Conservation (phyloP, 2,888 invertebrate species). For the Clunio marinus region DNA sequence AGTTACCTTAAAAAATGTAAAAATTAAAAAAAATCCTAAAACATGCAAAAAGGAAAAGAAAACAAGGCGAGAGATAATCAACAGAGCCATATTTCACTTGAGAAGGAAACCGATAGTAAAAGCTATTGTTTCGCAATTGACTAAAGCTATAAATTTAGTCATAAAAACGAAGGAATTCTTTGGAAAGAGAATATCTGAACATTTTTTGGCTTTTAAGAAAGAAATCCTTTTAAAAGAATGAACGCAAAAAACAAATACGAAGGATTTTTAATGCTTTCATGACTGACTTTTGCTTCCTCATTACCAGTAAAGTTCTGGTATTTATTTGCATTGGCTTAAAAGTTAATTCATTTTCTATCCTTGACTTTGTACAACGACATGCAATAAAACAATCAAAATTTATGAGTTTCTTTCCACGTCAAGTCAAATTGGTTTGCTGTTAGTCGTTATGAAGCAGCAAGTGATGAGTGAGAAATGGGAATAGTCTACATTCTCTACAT, state of each 20-base stretch:
- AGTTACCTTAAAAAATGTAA: not conserved
- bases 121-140: constrained; percentile 22
- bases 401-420: constrained; percentile 25
- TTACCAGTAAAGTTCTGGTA: not conserved
- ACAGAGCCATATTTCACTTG: constrained; percentile 13
- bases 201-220: no score
- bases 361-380: no score
- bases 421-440: no score
- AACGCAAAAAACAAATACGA: not conserved
- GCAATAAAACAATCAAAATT: constrained; percentile 37
- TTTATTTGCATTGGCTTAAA: constrained; percentile 14
- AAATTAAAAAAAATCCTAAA: not conserved
- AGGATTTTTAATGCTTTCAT: constrained; percentile 19
- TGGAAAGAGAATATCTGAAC: not conserved
- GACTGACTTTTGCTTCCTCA: constrained; percentile 26
- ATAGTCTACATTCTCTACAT: no score
- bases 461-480: no score
- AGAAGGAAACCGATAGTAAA: constrained; percentile 19
- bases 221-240: not conserved
- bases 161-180: not conserved
- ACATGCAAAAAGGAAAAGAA: not conserved
- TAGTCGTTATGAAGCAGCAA: no score
- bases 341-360: constrained; percentile 11
- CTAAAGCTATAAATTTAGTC: constrained; percentile 24
- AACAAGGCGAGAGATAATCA: constrained; percentile 11